Evolutionary conservation across 2,888 invertebrate species (phyloP).

Genomic region (Noctua comes): DNA sequence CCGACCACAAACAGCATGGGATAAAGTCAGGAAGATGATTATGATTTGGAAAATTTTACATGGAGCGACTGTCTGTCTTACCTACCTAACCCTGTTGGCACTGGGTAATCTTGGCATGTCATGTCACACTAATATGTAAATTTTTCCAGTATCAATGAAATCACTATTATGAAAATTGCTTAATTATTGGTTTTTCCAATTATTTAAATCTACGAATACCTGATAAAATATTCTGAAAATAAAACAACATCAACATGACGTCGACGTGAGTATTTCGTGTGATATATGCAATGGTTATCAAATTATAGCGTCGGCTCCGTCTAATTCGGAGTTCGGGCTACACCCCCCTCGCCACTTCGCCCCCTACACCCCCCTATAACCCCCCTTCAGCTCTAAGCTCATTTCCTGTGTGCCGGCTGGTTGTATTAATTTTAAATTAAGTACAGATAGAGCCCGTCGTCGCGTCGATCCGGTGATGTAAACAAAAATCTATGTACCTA

Average conservation of each 20-base stretch:
- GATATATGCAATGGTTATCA: slow-evolving; percentile 73
- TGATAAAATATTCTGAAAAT: background rate
- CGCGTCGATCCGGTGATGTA: slow-evolving; percentile 59
- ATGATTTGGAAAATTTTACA: too few species aligned
- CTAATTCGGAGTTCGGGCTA: slow-evolving; percentile 80
- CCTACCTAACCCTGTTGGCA: background rate
- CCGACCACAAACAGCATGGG: too few species aligned
- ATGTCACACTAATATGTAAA: background rate
- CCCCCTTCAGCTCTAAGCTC: slow-evolving; percentile 90
- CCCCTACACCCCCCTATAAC: slow-evolving; percentile 60
- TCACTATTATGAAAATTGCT: background rate
- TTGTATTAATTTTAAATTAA: slow-evolving; percentile 93
- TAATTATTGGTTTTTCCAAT: background rate
- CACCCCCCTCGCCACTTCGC: slow-evolving; percentile 48
- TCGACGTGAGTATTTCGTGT: slow-evolving; percentile 21
- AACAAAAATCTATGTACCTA: slow-evolving; percentile 68
- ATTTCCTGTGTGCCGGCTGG: slow-evolving; percentile 93
- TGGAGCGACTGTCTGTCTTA: background rate
- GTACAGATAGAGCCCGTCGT: slow-evolving; percentile 66
- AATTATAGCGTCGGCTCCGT: slow-evolving; percentile 76
- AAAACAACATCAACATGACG: background rate
- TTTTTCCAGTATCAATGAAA: background rate
- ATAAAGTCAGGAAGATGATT: too few species aligned
- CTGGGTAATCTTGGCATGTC: background rate
- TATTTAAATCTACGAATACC: background rate